A percentile compares a stretch with the other conserved stretches of the same genome.
These are phyloP conservation scores for Burhinus bistriatus DNA, from an alignment of 2,113 vertebrate genomes.

Conservation along the genomic window DNA sequence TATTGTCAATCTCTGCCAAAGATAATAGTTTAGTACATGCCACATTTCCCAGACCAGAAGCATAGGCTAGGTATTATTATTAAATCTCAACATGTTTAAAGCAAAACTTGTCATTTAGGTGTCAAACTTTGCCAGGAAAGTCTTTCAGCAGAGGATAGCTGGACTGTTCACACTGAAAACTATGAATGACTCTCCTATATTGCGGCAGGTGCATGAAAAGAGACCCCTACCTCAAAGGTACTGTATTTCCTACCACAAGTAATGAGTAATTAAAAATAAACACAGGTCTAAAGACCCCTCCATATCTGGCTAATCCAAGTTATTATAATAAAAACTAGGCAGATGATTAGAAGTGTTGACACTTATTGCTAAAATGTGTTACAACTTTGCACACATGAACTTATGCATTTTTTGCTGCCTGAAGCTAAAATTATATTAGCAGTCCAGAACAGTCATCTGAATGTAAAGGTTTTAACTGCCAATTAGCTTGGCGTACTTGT, in stretches of 20 bases:
- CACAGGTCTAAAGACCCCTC: background rate
- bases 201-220: background rate
- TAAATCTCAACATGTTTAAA: background rate
- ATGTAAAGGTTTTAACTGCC: background rate
- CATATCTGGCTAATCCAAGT: background rate
- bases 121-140: background rate
- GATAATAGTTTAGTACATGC: background rate
- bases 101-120: background rate
- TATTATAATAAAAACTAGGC: background rate
- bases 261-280: background rate
- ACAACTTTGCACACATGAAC: background rate
- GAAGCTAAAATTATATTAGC: background rate
- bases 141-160: background rate
- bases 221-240: background rate
- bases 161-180: background rate
- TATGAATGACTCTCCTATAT: background rate
- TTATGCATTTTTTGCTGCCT: background rate
- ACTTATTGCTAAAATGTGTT: background rate
- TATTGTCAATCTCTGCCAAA: background rate
- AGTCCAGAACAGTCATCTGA: background rate
- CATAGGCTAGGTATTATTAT: background rate
- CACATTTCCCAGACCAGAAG: background rate
- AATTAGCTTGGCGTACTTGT: background rate
- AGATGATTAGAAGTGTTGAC: background rate
- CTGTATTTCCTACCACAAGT: background rate